A percentile compares a stretch with the other conserved stretches of the same genome.
Evolutionary conservation across 92 coral and sea anemone species (phyloP).

Genomic region (Anthopleura xanthogrammica): DNA sequence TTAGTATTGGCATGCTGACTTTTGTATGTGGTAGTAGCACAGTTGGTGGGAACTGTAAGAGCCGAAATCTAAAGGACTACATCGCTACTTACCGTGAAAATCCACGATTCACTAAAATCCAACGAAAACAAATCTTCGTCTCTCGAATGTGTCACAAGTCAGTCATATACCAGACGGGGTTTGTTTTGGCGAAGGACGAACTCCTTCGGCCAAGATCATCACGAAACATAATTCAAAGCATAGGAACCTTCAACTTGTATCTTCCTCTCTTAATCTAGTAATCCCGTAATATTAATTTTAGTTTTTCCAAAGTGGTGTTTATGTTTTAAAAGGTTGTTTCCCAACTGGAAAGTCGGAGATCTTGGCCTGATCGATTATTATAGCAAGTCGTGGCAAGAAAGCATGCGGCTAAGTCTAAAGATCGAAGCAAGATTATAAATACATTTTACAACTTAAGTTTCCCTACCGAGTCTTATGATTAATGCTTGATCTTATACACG

Average conservation of each 20-base stretch:
- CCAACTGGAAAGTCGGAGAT: constrained; percentile 44
- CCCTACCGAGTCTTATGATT: constrained; percentile 32
- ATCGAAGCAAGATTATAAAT: constrained; percentile 17
- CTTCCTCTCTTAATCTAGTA: constrained; percentile 52
- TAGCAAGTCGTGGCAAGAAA: constrained; percentile 51
- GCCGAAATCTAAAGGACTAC: constrained; percentile 64
- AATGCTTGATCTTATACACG: constrained; percentile 27
- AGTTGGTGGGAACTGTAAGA: constrained; percentile 86
- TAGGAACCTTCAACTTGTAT: constrained; percentile 9
- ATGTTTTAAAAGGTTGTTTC: constrained; percentile 51
- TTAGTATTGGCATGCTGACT: constrained; percentile 67
- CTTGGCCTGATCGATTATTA: constrained; percentile 35
- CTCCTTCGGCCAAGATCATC: constrained; percentile 25
- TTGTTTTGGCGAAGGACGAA: constrained; percentile 38
- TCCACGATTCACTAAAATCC: constrained; percentile 16
- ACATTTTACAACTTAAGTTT: constrained; percentile 5
- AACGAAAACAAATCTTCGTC: constrained; percentile 29
- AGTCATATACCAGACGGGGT: background rate
- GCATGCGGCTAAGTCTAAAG: constrained; percentile 31
- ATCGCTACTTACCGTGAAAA: constrained; percentile 27
- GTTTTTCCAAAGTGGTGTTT: constrained; percentile 60
- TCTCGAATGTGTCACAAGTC: constrained; percentile 21
- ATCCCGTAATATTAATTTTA: constrained; percentile 72
- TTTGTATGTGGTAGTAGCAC: constrained; percentile 75
- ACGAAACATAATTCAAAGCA: constrained; percentile 18